These are phyloP conservation scores for Ylistrum balloti DNA, from an alignment of 1,140 invertebrate genomes.

Conservation along the genomic window DNA sequence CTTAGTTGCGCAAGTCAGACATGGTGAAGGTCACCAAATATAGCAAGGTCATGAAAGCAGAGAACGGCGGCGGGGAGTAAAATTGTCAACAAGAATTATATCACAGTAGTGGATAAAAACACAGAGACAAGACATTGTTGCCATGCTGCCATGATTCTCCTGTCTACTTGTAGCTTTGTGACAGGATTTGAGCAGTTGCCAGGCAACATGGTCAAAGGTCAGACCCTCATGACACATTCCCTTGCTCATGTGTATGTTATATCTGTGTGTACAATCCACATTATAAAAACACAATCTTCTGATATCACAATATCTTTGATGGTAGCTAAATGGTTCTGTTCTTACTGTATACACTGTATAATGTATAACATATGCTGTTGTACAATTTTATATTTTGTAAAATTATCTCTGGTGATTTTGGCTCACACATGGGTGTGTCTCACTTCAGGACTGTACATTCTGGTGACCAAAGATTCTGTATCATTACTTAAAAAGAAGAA, in stretches of 20 bases:
- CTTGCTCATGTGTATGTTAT: neutral
- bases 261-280: neutral
- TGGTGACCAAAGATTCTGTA: neutral
- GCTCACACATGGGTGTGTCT: too few species aligned
- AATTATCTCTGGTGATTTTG: too few species aligned
- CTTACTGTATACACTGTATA: neutral
- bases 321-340: neutral
- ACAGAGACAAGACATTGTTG: conserved; percentile 25
- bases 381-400: too few species aligned
- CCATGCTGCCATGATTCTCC: neutral
- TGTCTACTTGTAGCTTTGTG: neutral
- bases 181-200: conserved; percentile 3
- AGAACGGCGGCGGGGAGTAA: neutral
- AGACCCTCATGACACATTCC: conserved; percentile 22
- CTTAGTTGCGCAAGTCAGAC: neutral
- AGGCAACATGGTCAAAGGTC: neutral
- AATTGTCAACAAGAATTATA: neutral
- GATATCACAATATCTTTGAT: neutral
- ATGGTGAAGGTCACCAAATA: conserved; percentile 1
- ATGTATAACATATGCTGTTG: neutral
- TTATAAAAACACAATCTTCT: conserved; percentile 29
- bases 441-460: too few species aligned
- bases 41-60: neutral
- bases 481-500: neutral
- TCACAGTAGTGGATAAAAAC: neutral